phyloP scores from a whole-genome alignment of 1,140 invertebrate species.

The Scylla paramamosain region DNA sequence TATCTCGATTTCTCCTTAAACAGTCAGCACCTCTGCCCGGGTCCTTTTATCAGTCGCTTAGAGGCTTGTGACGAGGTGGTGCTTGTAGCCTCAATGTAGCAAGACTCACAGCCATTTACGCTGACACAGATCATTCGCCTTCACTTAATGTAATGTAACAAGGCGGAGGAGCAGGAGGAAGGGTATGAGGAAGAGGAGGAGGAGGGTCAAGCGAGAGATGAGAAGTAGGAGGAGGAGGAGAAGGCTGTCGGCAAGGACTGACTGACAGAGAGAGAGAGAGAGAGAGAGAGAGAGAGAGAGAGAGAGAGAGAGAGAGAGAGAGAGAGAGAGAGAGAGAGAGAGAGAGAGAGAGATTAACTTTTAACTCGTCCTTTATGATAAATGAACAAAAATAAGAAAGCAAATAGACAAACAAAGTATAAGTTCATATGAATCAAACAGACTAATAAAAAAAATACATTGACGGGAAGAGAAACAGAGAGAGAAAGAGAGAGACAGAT shows the following conservation, averaged over 20 bases:
- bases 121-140: not conserved
- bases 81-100: not conserved
- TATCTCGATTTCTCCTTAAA: not conserved
- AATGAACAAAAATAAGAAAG: too few relatives aligned
- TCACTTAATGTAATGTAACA: not conserved
- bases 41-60: not conserved
- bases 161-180: not conserved
- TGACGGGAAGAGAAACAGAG: not conserved
- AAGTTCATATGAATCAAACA: too few relatives aligned
- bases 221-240: not conserved
- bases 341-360: not conserved
- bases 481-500: conserved; percentile 1
- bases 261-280: not conserved
- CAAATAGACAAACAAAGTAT: too few relatives aligned
- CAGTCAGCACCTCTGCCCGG: not conserved
- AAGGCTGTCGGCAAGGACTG: not conserved
- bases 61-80: not conserved
- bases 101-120: not conserved
- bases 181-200: not conserved
- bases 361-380: too few relatives aligned
- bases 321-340: conserved; percentile 1
- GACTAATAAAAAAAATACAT: too few relatives aligned
- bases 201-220: not conserved
- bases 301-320: not conserved
- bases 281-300: not conserved